Evolutionary conservation across 2,113 vertebrate species (phyloP), one percentile per base, ranked within the genome.

Genomic region (Penelope pileata): DNA sequence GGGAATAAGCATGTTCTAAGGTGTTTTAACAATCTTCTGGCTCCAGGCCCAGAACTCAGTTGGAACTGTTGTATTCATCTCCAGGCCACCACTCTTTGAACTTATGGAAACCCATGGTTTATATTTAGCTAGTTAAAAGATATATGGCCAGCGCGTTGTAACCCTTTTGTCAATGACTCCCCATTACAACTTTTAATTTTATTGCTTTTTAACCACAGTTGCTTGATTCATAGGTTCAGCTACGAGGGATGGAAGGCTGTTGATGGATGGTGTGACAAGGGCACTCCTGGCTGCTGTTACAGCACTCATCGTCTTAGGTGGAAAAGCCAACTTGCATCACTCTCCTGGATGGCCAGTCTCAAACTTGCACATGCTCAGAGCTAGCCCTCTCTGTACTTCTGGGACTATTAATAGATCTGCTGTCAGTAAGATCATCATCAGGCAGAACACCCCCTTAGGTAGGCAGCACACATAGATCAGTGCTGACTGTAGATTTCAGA

Each of bases 101-200:
- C 96, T 96, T 92, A 87, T 80, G 91, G 92, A 96, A 97, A 95
- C 90, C 96, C 86, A 94, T 91, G 86, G 95, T 94, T n/a, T 96
- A 96, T 94, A 97, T 96, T 96, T 95, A 96, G 95, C 86, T 93
- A 96, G 92, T 96, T 92, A 94, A 93, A 97, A 97, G 96, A 96
- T 97, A 91, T 89, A 96, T 86, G 86, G 62, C 90, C 80, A 88
- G 75, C 0, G 5, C 63, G 90, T 85, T 90, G 93, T 94, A 91
- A 87, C 86, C 87, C 87, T 94, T 94, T 92, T 94, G 93, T 96
- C 93, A 90, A 89, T 88, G 93, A 72, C 83, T 96, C 78, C 67
- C 80, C 75, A 94, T 93, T 96, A 96, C 96, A 96, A 95, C 87
- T 96, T 89, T 82, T 92, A 93, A 96, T 97, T 96, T 97, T 96